phyloP scores from a whole-genome alignment of 2,113 vertebrate species.

The Eira barbara region DNA sequence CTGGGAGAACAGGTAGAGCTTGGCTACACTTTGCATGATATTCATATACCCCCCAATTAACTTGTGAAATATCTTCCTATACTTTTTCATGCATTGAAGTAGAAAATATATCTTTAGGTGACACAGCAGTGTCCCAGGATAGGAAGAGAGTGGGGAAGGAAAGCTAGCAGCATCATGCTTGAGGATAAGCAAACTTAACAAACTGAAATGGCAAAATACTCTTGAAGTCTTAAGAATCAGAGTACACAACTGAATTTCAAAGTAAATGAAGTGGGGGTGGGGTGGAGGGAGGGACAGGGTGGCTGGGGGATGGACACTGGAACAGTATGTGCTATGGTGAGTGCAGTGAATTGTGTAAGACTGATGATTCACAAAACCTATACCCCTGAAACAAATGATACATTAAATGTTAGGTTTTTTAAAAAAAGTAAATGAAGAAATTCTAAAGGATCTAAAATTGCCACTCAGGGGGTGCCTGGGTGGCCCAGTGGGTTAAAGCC shows the following conservation, averaged over 20 bases:
- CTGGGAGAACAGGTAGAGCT: not conserved
- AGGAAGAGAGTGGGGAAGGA: not conserved
- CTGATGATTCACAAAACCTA: too few species aligned
- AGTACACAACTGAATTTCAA: not conserved
- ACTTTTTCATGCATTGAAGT: not conserved
- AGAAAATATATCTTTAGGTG: not conserved
- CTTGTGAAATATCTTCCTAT: not conserved
- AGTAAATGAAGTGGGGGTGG: not conserved
- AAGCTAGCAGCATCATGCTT: not conserved
- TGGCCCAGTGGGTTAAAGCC: too few species aligned
- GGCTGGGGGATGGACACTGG: too few species aligned
- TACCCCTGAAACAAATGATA: too few species aligned
- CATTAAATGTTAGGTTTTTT: too few species aligned
- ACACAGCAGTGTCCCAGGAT: not conserved
- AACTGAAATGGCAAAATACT: not conserved
- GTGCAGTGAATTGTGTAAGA: too few species aligned
- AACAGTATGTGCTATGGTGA: too few species aligned
- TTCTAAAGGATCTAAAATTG: too few species aligned
- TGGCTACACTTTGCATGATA: slow-evolving; percentile 3
- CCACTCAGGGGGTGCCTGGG: not conserved
- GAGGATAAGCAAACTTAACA: slow-evolving; percentile 6
- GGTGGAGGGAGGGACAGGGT: too few species aligned
- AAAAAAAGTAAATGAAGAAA: too few species aligned
- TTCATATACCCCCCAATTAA: not conserved
- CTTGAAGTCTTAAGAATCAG: slow-evolving; percentile 3